Percentiles rank a stretch among this genome's conserved stretches.
Evolutionary conservation across 1,140 invertebrate species (phyloP).

Genomic region (Daktulosphaira vitifoliae): DNA sequence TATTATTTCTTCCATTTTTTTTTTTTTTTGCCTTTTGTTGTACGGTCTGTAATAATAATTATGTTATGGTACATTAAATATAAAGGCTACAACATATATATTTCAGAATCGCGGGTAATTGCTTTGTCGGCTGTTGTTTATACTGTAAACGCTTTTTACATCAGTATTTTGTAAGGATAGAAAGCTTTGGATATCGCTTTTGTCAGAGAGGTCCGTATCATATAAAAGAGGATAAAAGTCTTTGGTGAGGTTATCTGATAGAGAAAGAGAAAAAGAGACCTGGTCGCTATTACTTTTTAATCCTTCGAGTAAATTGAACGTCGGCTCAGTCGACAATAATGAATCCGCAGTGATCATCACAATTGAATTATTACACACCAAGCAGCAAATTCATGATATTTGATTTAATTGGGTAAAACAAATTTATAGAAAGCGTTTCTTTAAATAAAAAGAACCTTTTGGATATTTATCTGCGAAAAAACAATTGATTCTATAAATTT

Average conservation of each 20-base stretch:
- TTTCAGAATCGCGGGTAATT: constrained; percentile 12
- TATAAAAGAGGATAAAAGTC: constrained; percentile 34
- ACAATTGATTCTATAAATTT: no score
- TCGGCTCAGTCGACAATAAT: constrained; percentile 8
- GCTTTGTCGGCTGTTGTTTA: constrained; percentile 13
- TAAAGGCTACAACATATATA: constrained; percentile 17
- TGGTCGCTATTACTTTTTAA: constrained; percentile 30
- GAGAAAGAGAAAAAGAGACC: neutral
- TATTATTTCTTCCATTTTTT: no score
- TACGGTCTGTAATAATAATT: constrained; percentile 9
- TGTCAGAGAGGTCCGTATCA: constrained; percentile 21
- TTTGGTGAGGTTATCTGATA: constrained; percentile 11
- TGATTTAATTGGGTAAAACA: no score
- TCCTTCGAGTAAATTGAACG: constrained; percentile 26
- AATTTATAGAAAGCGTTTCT: no score
- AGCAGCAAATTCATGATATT: no score
- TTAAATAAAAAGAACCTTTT: no score
- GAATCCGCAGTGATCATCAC: neutral
- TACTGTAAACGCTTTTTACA: constrained; percentile 14
- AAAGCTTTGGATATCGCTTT: constrained; percentile 24
- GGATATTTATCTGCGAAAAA: no score
- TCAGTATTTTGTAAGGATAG: neutral
- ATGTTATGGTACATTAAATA: constrained; percentile 11
- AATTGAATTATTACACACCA: neutral
- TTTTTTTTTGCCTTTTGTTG: no score